Conservation (phyloP, 2,797 vertebrate species). For the Mus minutoides region DNA sequence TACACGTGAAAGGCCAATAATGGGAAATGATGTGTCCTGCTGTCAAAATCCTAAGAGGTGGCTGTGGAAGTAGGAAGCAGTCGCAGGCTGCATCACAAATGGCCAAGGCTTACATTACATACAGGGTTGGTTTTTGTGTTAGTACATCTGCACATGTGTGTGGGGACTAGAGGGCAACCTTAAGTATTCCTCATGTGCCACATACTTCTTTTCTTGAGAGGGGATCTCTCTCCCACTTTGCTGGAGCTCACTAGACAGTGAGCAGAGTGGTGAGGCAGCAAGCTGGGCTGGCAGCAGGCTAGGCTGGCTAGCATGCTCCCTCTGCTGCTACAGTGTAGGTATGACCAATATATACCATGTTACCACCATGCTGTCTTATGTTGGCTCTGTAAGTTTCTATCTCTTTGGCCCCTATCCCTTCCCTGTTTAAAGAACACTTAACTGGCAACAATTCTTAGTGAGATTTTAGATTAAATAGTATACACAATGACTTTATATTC, state of each 20-base stretch:
- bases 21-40: neutral
- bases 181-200: neutral
- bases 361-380: neutral
- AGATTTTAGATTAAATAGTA: conserved; percentile 32
- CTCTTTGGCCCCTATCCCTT: neutral
- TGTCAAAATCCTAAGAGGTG: neutral
- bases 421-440: conserved; percentile 36
- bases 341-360: neutral
- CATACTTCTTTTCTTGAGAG: neutral
- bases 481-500: conserved; percentile 41
- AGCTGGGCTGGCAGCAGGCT: neutral
- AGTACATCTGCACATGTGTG: neutral
- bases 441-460: conserved; percentile 34
- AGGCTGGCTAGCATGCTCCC: neutral
- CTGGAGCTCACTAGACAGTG: neutral
- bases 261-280: too few species aligned
- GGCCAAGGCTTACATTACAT: conserved; percentile 36
- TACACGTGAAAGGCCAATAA: conserved; percentile 37
- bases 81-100: neutral
- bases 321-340: neutral
- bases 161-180: neutral
- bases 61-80: neutral
- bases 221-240: neutral
- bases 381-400: too few species aligned
- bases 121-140: neutral